Evolutionary conservation across 2,113 vertebrate species (phyloP), one percentile per base, ranked within the genome.

Genomic region (Elachura formosa): DNA sequence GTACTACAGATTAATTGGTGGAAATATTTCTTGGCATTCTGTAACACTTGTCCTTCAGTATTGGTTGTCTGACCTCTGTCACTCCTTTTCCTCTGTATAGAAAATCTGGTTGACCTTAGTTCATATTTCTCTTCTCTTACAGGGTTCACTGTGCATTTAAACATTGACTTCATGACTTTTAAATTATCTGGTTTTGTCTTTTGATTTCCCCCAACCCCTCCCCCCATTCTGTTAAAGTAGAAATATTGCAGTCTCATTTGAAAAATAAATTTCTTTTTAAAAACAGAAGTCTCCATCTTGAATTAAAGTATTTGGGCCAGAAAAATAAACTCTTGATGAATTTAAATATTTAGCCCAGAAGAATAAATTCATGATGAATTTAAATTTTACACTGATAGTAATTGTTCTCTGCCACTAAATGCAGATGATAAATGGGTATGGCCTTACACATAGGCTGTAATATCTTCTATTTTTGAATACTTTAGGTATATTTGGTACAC

Each of bases 181-280:
- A 67, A 45, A 58, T 72, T 46, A 51, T 7, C 20, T 62, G 10
- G 5, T 43, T 66, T 88, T 85, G 33, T 79, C 25, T 86, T 71
- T 21, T 5, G 15, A 33, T 51, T 8, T 46, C 15, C 13, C 40
- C 6, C 4, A 1, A 24, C 5, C 0, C 4, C 0, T 0, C 1
- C 6, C 11, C 22, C 29, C 5, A 14, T 26, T 29, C 36, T 52
- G 73, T 71, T 46, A 12, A 24, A 28, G 16, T 73, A 77, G 11
- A 77, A 87, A 26, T 80, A 56, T 29, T 68, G 16, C 1, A 2
- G 16, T 84, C 14, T 69, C 9, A 22, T 52, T 89, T 87, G 22
- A 29, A 64, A 84, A 77, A 68, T 24, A 64, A 73, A 59, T 61
- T 5, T 51, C 4, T 43, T 40, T 49, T 49, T 41, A 16, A 29